Base-by-base conservation (phyloP, 2,888 invertebrate genomes). In the Diloba caeruleocephala region DNA sequence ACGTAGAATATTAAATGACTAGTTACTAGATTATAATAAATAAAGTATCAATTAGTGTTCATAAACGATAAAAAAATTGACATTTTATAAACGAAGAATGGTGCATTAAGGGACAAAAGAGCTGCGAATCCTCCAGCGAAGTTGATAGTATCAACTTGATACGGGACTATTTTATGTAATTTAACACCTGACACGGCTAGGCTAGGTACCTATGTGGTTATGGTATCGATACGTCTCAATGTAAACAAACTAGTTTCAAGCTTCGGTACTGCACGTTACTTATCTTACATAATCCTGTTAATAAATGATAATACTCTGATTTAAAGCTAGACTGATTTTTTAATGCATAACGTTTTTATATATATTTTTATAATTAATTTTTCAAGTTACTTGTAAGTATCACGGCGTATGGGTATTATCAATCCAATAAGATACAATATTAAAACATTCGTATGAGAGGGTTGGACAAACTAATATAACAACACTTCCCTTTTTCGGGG, bases 401-500 rank as follows among this genome's bases (percentile, higher is more conserved):
- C 19, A n/a, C n/a, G n/a, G n/a, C n/a, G n/a, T 19, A 37, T 19
- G n/a, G 44, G 41, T 28, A 19, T 15, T 33, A 45, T 51, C 33
- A 25, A 46, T 48, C 32, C 19, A 50, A 38, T 52, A 51, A 8
- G 32, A 53, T 17, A 48, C 28, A 57, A 39, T 21, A 45, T 38
- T 43, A 43, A 52, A 68, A 64, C 36, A 31, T 37, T 19, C 37
- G 21, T 57, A 31, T 25, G 46, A 71, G 74, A 78, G 74, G 75
- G 81, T 71, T 75, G 73, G 63, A 56, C 63, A 65, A 64, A 81
- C 81, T 88, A 87, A 90, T 89, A 89, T 88, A 88, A 85, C 83
- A 79, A 77, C 71, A 81, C 75, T 67, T 84, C 82, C 88, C 85
- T 82, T 82, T 86, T 82, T 85, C 82, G 86, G 92, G 89, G 92